These are phyloP conservation scores for Rhadina sibilatrix DNA, from an alignment of 2,113 vertebrate genomes.

Conservation along the genomic window DNA sequence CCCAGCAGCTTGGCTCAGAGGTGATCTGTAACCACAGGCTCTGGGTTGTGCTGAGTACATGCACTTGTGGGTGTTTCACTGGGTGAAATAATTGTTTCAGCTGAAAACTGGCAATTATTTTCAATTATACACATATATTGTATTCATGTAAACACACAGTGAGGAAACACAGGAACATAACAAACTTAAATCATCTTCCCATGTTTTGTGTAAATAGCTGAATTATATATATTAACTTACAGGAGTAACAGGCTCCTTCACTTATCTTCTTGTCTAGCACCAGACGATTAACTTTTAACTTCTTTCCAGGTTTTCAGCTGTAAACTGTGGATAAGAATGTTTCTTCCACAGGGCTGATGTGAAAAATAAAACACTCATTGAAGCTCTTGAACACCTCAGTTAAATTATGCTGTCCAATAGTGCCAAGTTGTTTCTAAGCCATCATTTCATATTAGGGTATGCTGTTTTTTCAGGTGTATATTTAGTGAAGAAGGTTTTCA, in stretches of 20 bases:
- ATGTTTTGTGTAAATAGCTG: background rate
- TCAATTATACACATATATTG: background rate
- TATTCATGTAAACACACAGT: background rate
- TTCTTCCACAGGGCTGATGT: background rate
- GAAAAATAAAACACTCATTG: background rate
- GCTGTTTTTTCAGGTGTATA: background rate
- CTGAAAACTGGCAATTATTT: constrained; percentile 17
- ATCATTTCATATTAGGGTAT: background rate
- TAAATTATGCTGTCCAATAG: background rate
- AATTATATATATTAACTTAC: background rate
- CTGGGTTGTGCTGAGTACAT: background rate
- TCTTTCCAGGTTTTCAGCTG: background rate
- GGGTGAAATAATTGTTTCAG: background rate
- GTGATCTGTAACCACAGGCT: background rate
- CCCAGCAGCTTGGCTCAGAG: background rate
- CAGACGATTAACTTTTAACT: background rate
- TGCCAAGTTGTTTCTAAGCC: background rate
- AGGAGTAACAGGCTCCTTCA: background rate
- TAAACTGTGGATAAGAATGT: background rate
- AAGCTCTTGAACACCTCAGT: background rate
- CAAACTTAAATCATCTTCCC: background rate
- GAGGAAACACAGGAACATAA: background rate
- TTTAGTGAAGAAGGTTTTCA: background rate
- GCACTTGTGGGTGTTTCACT: background rate
- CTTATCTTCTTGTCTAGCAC: background rate